Conservation (phyloP, 2,113 vertebrate genomes). For the Colinus virginianus region DNA sequence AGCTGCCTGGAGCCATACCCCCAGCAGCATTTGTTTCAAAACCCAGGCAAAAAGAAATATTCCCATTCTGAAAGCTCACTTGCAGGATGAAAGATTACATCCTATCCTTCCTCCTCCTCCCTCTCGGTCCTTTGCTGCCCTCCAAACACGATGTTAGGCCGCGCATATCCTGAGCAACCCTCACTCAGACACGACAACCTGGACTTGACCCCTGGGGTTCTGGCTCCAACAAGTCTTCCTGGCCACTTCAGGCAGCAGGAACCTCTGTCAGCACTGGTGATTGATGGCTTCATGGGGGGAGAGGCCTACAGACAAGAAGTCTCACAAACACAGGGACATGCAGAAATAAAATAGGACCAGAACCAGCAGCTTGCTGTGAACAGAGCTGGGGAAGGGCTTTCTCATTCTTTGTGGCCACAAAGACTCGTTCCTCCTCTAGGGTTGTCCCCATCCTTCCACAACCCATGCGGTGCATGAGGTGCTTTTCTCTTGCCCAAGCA, state of each 20-base stretch:
- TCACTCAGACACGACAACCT: conserved; percentile 73
- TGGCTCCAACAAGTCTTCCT: conserved; percentile 85
- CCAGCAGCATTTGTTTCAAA: neutral
- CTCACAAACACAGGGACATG: neutral
- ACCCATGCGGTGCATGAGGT: fast-evolving
- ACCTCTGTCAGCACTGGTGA: conserved; percentile 68
- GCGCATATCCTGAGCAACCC: neutral
- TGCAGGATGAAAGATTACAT: conserved; percentile 53
- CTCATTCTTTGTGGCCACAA: neutral
- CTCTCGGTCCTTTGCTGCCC: conserved; percentile 31
- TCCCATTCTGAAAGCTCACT: neutral
- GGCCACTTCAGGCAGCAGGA: conserved; percentile 58
- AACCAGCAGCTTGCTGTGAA: neutral
- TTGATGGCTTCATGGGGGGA: conserved; percentile 68
- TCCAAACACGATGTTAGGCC: neutral
- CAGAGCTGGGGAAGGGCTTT: neutral
- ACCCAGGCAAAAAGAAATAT: conserved; percentile 2
- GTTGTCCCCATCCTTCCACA: neutral
- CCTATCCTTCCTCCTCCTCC: conserved; percentile 69
- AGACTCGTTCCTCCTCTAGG: fast-evolving
- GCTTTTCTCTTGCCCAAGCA: neutral
- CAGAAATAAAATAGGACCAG: conserved; percentile 37
- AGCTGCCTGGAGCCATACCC: neutral
- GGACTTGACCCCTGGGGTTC: conserved; percentile 88
- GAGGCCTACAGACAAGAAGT: conserved; percentile 46